phyloP scores from a whole-genome alignment of 2,113 vertebrate genomes.

The Artemisiospiza belli region DNA sequence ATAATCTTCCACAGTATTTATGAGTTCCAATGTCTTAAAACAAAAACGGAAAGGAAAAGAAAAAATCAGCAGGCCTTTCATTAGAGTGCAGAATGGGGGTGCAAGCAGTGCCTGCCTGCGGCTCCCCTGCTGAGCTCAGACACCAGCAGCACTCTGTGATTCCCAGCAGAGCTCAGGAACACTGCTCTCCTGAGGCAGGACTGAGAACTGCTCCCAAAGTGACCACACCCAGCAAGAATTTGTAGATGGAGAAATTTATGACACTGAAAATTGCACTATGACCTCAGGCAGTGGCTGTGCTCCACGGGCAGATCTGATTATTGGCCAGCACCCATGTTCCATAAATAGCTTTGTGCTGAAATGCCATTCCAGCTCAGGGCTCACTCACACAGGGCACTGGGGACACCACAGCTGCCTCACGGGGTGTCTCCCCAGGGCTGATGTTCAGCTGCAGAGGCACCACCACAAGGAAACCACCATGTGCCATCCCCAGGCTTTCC shows the following conservation, averaged over 20 bases:
- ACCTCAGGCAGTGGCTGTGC: constrained; percentile 43
- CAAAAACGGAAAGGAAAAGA: not conserved
- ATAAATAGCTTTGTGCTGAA: constrained; percentile 47
- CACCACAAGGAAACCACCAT: not conserved
- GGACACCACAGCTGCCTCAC: not conserved
- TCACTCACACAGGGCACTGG: not conserved
- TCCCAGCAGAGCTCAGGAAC: not conserved
- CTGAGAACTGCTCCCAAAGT: not conserved
- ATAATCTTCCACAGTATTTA: not conserved
- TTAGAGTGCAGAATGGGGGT: not conserved
- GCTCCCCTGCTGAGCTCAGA: not conserved
- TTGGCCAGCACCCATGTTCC: constrained; percentile 14
- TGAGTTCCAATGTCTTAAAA: not conserved
- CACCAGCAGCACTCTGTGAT: not conserved
- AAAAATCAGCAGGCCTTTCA: not conserved
- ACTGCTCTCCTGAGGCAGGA: constrained; percentile 4
- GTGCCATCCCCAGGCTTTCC: not conserved
- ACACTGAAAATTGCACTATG: constrained; percentile 33
- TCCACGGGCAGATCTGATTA: constrained; percentile 16
- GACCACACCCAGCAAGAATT: constrained; percentile 49
- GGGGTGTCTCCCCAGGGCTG: not conserved
- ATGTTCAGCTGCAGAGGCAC: not conserved
- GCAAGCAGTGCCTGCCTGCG: not conserved
- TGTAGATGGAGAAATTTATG: constrained; percentile 16
- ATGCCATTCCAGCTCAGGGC: not conserved